Evolutionary conservation across 2,888 invertebrate species (phyloP), one percentile per base, ranked within the genome.

Genomic region (Latrodectus hesperus): DNA sequence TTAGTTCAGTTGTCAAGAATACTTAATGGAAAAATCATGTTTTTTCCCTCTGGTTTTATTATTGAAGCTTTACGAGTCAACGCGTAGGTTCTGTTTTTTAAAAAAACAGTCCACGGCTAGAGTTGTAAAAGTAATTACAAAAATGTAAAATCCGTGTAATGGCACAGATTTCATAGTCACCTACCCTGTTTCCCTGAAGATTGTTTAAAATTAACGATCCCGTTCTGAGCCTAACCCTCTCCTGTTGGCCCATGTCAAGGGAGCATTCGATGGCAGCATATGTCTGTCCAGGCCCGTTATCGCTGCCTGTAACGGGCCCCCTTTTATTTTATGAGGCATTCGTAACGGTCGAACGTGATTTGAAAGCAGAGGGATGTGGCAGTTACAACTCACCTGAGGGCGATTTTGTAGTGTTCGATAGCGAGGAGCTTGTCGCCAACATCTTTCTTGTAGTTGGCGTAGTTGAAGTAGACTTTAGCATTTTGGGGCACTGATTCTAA

Each of bases 391-490:
- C 53, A 96, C 97, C 94, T 95, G 76, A 97, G 93, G 51, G 97
- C 96, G 92, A 95, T 94, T 91, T 94, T 94, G 93, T 97, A 97
- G 93, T 96, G 96, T 90, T 94, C 93, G 90, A 95, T 94, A 38
- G 97, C 96, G 89, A 94, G 93, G 90, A 95, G 95, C 86, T 94
- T 94, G 91, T 95, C 94, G 67, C 95, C 95, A 71, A 94, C 94
- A 92, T 97, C 96, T 92, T 96, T 94, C 90, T 96, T 94, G 92
- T 95, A 95, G 93, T 97, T 97, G 72, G 95, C 97, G 91, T 95
- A 96, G 93, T 97, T 97, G 93, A 96, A 97, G 93, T 97, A 96
- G 93, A 96, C 95, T 93, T 97, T 97, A 83, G 97, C 96, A 92
- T 97, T 97, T 93, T 96, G 95, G 0, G 97, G 97, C 78, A 96